These are phyloP conservation scores for Leucophenga maculata DNA, from an alignment of 2,888 invertebrate species.

Conservation along the genomic window DNA sequence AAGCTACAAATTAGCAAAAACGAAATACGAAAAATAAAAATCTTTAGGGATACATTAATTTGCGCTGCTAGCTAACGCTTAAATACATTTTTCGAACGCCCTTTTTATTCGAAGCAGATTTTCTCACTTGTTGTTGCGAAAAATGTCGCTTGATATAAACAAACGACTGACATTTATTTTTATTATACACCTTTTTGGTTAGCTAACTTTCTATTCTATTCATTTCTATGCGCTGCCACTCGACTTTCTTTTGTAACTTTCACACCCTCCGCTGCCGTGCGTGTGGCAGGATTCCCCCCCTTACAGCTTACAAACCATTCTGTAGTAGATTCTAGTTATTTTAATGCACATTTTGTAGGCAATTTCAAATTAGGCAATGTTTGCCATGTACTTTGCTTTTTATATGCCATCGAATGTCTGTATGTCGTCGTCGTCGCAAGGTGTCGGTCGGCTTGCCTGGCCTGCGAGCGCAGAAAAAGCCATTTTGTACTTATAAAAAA, in stretches of 20 bases:
- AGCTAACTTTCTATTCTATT: slow-evolving; percentile 35
- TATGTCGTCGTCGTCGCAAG: too few relatives aligned
- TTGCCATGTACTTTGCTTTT: slow-evolving; percentile 51
- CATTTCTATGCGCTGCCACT: slow-evolving; percentile 19
- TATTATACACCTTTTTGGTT: slow-evolving; percentile 71
- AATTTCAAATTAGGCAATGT: slow-evolving; percentile 68
- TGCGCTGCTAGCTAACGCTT: slow-evolving; percentile 35
- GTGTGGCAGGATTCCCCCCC: background rate
- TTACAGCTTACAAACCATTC: background rate
- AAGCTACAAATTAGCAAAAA: slow-evolving; percentile 57
- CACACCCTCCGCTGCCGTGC: background rate
- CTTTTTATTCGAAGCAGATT: slow-evolving; percentile 17
- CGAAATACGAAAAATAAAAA: too few relatives aligned
- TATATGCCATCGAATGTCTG: slow-evolving; percentile 31
- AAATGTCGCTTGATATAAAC: slow-evolving; percentile 67
- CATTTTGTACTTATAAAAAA: slow-evolving; percentile 65
- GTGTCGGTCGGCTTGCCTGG: slow-evolving; percentile 43
- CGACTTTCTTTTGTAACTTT: slow-evolving; percentile 6
- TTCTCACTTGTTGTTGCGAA: slow-evolving; percentile 13
- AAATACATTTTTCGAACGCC: slow-evolving; percentile 39
- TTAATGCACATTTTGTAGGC: slow-evolving; percentile 69
- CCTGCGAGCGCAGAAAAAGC: slow-evolving; percentile 20
- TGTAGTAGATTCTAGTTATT: slow-evolving; percentile 67
- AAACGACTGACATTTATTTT: slow-evolving; percentile 73
- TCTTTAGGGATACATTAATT: slow-evolving; percentile 55